Evolutionary conservation across 1,140 invertebrate genomes (phyloP), one percentile per base, ranked within the genome.

Genomic region (Penaeus japonicus): DNA sequence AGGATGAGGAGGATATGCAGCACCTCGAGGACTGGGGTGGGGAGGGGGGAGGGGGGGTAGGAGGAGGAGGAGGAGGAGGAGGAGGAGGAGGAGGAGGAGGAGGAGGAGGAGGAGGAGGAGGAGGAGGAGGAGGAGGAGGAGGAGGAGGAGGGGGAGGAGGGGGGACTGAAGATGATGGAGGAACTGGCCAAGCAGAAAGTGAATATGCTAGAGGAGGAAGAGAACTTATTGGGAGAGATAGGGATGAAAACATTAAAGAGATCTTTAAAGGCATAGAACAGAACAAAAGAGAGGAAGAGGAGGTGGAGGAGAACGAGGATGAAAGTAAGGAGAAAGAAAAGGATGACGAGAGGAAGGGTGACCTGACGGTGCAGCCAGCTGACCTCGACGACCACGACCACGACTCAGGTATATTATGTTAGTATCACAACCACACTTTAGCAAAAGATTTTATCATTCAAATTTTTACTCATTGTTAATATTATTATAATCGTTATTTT

Each of bases 351-450:
- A 59, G 55, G 53, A 88, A 88, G 55, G 80, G 87, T 32, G 87
- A 88, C 87, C 80, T 88, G 70, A 88, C 87, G 15, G 87, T 88
- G 57, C 80, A 88, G 70, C 62, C 39, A 4, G 81, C 87, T 17
- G 87, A 88, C 54, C 81, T 83, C 35, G 89, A 89, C 35, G 89
- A 89, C 73, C 84, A 85, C 78, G 89, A 89, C 77, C 89, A 89
- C 80, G 89, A 89, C 84, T 89, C 89, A 89, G 89, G 89, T 89
- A 89, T 89, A 83, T 88, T 88, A 88, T 88, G 87, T 88, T 88
- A 88, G 87, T 88, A 88, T 88, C 87, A 88, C 87, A 88, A 57
- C 87, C 65, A 62, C 80, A 73, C 53, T 82, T 70, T 88, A 88
- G 87, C 87, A 59, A 12, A 75, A 80, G 39, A 22, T 70, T 17